Base-by-base conservation (phyloP, 2,797 vertebrate genomes). In the Crenuchus spilurus region DNA sequence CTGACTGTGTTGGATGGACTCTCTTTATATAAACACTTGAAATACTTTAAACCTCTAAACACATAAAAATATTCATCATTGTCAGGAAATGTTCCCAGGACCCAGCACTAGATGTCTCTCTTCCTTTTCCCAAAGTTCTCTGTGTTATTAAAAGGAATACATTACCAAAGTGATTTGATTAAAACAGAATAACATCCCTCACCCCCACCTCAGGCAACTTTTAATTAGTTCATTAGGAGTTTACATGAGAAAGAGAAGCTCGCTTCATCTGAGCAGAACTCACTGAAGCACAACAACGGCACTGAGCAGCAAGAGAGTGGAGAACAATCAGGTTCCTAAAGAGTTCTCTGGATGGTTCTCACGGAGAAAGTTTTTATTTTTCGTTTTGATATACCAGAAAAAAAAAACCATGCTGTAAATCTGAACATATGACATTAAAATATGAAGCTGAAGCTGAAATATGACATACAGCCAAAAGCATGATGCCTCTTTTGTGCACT, bases 151-250 rank as follows among this genome's bases (percentile, higher is more conserved):
- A 28, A 42, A 52, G 18, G 64, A 68, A 46, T 58, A 58, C 64
- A 76, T 78, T 75, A 72, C 13, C n/a, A 65, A 69, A 66, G 64
- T 80, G 54, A 81, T 82, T 79, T 77, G 74, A 82, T 78, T 72
- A 77, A 72, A 78, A 62, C 26, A 22, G 58, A 81, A 74, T 76
- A 75, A 64, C 74, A 80, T 76, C 55, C 65, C 68, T 67, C 73
- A 33, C 22, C 62, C 78, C 30, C 57, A 72, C 83, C 77, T 73
- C 80, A 33, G 74, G 82, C 74, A 65, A 62, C 57, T 77, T 85
- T 80, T 82, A 83, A 84, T 84, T 81, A 84, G 81, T 83, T 84
- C 80, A 83, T 85, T 83, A 83, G 75, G 80, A 82, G 79, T 83
- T 78, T 76, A 80, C 81, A 79, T 62, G 74, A 58, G 80, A 74